Percentiles rank a stretch among this genome's conserved stretches.
These are phyloP conservation scores for Illadopsis cleaveri DNA, from an alignment of 2,113 vertebrate species.

Conservation along the genomic window DNA sequence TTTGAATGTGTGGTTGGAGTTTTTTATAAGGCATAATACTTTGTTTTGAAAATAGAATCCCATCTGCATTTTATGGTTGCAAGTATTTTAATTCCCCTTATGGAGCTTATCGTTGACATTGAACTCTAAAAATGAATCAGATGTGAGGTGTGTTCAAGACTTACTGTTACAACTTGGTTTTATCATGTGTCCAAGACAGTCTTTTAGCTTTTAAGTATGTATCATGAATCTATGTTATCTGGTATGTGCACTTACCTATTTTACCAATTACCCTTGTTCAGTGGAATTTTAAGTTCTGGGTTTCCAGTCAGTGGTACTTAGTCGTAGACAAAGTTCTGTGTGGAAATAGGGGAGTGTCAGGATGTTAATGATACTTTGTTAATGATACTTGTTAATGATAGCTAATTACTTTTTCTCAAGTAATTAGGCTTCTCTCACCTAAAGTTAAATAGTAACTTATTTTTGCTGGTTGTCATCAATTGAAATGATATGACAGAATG, in stretches of 20 bases:
- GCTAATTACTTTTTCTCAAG: neutral
- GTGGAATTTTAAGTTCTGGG: neutral
- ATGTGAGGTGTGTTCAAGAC: neutral
- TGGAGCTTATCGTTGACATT: neutral
- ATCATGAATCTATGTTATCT: neutral
- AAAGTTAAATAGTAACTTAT: neutral
- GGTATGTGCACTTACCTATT: neutral
- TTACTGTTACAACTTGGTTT: neutral
- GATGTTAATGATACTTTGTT: neutral
- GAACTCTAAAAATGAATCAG: neutral
- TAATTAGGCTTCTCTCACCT: neutral
- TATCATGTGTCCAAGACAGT: neutral
- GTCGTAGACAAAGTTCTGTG: neutral
- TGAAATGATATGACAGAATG: neutral
- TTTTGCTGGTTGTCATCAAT: neutral
- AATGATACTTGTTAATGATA: too few relatives aligned
- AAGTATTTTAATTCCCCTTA: neutral
- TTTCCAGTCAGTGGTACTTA: neutral
- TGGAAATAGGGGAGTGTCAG: neutral
- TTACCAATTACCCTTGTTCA: neutral
- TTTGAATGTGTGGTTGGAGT: neutral
- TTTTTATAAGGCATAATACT: neutral
- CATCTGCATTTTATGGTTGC: neutral
- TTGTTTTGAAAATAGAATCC: neutral
- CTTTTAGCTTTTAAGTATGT: neutral